phyloP scores from a whole-genome alignment of 2,113 vertebrate species.

The Triplophysa tibetana region DNA sequence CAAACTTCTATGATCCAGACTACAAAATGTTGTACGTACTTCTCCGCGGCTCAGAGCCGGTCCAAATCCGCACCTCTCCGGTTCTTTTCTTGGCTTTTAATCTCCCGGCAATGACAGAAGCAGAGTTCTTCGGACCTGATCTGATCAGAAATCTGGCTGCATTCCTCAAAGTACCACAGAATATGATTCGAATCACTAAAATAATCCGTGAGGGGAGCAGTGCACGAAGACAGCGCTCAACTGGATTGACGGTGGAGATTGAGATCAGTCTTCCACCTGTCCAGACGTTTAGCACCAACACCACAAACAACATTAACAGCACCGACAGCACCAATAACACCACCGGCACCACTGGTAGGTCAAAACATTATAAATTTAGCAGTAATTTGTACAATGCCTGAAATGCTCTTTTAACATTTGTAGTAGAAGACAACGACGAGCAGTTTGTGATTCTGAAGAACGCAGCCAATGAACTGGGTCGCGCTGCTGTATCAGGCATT shows the following conservation, averaged over 20 bases:
- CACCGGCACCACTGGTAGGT: slow-evolving; percentile 63
- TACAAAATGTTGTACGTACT: slow-evolving; percentile 80
- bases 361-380: neutral
- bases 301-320: neutral
- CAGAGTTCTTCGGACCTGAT: slow-evolving; percentile 76
- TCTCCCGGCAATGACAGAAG: slow-evolving; percentile 76
- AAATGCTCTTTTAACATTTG: neutral
- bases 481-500: slow-evolving; percentile 77
- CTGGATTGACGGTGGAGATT: slow-evolving; percentile 69
- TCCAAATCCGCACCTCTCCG: slow-evolving; percentile 74
- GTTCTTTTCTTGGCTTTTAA: slow-evolving; percentile 79
- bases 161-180: slow-evolving; percentile 76
- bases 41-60: slow-evolving; percentile 74
- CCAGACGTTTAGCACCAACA: slow-evolving; percentile 59
- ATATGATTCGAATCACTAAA: slow-evolving; percentile 82
- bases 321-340: no score
- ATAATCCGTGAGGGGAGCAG: slow-evolving; percentile 62
- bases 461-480: slow-evolving; percentile 71
- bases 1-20: slow-evolving; percentile 81
- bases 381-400: neutral
- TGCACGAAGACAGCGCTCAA: slow-evolving; percentile 62
- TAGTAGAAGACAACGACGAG: slow-evolving; percentile 58
- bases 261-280: slow-evolving; percentile 77
- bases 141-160: slow-evolving; percentile 79
- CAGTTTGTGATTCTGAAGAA: slow-evolving; percentile 65